Conservation (phyloP, 2,113 vertebrate genomes). For the Antechinus flavipes region DNA sequence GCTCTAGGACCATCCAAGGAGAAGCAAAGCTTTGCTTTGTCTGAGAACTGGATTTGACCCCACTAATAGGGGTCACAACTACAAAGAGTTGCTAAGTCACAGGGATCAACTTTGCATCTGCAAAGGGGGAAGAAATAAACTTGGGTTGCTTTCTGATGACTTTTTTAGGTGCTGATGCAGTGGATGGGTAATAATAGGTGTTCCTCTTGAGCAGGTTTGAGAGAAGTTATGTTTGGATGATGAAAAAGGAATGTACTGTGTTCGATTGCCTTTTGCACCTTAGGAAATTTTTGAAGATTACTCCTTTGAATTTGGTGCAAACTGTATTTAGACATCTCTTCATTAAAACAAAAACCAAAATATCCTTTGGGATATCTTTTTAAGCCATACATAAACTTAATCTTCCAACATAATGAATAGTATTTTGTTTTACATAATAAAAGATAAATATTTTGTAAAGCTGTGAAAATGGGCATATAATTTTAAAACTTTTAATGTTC, state of each 20-base stretch:
- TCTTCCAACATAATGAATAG: constrained; percentile 24
- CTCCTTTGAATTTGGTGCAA: not conserved
- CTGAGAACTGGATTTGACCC: not conserved
- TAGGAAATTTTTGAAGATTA: constrained; percentile 10
- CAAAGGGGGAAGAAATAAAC: constrained; percentile 40
- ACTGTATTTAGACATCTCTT: not conserved
- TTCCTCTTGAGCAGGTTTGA: not conserved
- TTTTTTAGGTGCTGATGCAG: not conserved
- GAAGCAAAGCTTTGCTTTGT: constrained; percentile 42
- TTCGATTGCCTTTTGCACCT: constrained; percentile 35
- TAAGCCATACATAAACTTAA: constrained; percentile 59
- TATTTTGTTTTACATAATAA: constrained; percentile 73
- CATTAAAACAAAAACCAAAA: constrained; percentile 11
- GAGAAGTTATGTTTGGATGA: not conserved
- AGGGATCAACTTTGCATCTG: constrained; percentile 33
- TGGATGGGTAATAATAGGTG: too few relatives aligned
- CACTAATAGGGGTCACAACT: constrained; percentile 23
- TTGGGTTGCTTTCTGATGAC: constrained; percentile 33
- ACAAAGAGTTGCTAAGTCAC: constrained; percentile 29
- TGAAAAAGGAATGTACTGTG: not conserved
- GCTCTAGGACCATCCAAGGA: constrained; percentile 54
- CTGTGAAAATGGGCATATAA: not conserved
- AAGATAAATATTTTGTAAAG: constrained; percentile 23
- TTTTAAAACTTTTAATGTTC: not conserved
- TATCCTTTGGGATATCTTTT: constrained; percentile 5